Conservation (phyloP, 1,140 invertebrate genomes). For the Tetraneura akinire region DNA sequence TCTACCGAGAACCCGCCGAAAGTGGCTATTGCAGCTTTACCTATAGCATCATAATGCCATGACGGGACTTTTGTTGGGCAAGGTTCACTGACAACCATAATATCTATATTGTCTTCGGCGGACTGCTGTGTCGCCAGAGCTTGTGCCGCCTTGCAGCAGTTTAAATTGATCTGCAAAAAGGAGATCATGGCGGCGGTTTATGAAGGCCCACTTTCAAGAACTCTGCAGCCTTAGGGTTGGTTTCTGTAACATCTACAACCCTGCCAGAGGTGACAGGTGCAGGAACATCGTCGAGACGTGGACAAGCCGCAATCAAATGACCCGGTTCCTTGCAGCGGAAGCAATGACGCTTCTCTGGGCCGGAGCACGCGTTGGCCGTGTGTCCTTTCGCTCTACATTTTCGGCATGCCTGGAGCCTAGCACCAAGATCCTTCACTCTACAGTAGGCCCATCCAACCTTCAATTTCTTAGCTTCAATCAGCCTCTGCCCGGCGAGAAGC, state of each 20-base stretch:
- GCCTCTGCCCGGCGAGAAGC: neutral
- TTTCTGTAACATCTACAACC: too few relatives aligned
- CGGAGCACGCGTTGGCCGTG: neutral
- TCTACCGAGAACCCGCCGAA: too few relatives aligned
- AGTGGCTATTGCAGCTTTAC: too few relatives aligned
- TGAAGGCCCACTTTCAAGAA: too few relatives aligned
- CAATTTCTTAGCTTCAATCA: neutral
- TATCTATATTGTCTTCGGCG: too few relatives aligned
- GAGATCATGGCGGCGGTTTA: too few relatives aligned
- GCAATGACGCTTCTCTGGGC: neutral
- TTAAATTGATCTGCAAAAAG: neutral
- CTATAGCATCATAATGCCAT: too few relatives aligned
- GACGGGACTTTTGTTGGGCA: too few relatives aligned
- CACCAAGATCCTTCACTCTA: neutral
- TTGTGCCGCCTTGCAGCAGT: too few relatives aligned
- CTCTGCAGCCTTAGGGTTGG: too few relatives aligned
- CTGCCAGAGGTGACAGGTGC: rapidly evolving
- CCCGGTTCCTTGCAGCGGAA: neutral
- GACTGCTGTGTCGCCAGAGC: neutral
- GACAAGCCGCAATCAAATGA: neutral
- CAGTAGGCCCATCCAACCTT: neutral
- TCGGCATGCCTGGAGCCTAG: neutral
- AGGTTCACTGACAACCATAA: too few relatives aligned
- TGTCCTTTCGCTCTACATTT: neutral
- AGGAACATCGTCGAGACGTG: rapidly evolving